phyloP scores from a whole-genome alignment of 2,113 vertebrate species.

The Channa argus region DNA sequence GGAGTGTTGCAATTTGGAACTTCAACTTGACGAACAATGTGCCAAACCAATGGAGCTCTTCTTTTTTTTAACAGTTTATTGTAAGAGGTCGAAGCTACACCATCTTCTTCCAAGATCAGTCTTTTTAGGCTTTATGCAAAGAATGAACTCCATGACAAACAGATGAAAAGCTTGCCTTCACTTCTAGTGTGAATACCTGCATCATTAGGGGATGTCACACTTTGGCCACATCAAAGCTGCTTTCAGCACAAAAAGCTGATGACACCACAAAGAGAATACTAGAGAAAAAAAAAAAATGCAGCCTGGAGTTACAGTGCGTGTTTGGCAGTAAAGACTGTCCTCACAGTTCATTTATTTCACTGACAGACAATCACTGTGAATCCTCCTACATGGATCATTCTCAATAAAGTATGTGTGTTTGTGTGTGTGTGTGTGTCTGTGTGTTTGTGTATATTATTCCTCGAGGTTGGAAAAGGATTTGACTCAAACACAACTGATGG shows the following conservation, averaged over 20 bases:
- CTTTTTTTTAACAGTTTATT: too few relatives aligned
- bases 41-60: too few relatives aligned
- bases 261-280: background rate
- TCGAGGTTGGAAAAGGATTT: background rate
- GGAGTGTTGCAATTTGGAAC: too few relatives aligned
- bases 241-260: constrained; percentile 19
- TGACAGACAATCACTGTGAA: constrained; percentile 26
- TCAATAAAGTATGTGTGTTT: background rate
- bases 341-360: constrained; percentile 32
- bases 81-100: too few relatives aligned
- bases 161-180: too few relatives aligned
- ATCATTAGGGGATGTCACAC: constrained; percentile 19
- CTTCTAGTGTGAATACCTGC: background rate
- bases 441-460: constrained; percentile 11
- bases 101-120: too few relatives aligned
- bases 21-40: too few relatives aligned
- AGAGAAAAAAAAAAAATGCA: background rate
- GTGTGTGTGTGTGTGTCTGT: background rate
- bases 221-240: constrained; percentile 40
- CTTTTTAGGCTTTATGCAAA: too few relatives aligned
- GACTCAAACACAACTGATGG: constrained; percentile 14
- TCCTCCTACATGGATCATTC: constrained; percentile 9
- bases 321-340: constrained; percentile 10
- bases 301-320: constrained; percentile 7
- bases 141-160: too few relatives aligned